phyloP scores from a whole-genome alignment of 2,888 invertebrate species.

The Diaphora mendica region DNA sequence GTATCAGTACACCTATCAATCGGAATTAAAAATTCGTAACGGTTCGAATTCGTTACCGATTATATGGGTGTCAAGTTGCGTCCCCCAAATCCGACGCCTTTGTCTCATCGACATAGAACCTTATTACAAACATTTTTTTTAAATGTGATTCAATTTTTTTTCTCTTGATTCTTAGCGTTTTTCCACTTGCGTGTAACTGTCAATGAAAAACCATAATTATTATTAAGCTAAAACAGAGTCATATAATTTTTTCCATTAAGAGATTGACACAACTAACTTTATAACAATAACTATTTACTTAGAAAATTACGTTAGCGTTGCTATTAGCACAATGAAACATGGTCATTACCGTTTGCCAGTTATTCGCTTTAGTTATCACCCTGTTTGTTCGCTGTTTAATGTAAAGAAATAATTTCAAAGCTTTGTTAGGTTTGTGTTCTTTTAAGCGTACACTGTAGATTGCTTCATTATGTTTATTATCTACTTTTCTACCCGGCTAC shows the following conservation, averaged over 20 bases:
- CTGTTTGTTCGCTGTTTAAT: constrained; percentile 32
- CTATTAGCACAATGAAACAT: constrained; percentile 30
- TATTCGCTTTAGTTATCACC: constrained; percentile 32
- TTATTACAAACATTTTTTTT: too few relatives aligned
- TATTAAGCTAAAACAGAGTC: background rate
- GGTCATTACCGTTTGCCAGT: constrained; percentile 21
- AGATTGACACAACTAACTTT: background rate
- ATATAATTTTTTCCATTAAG: background rate
- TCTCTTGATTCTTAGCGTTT: too few relatives aligned
- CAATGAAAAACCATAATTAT: background rate
- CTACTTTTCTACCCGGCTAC: background rate
- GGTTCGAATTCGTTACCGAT: too few relatives aligned
- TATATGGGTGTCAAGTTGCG: too few relatives aligned
- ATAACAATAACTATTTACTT: background rate
- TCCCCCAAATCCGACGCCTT: too few relatives aligned
- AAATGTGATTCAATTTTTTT: too few relatives aligned
- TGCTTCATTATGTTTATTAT: background rate
- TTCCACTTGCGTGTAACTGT: background rate
- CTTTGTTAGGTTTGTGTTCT: constrained; percentile 17
- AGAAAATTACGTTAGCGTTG: constrained; percentile 13
- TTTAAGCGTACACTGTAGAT: background rate
- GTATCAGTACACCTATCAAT: too few relatives aligned
- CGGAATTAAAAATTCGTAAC: too few relatives aligned
- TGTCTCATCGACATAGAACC: too few relatives aligned
- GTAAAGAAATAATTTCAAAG: constrained; percentile 39